These are phyloP conservation scores for Spilogale gracilis DNA, from an alignment of 2,113 vertebrate genomes.

Conservation along the genomic window DNA sequence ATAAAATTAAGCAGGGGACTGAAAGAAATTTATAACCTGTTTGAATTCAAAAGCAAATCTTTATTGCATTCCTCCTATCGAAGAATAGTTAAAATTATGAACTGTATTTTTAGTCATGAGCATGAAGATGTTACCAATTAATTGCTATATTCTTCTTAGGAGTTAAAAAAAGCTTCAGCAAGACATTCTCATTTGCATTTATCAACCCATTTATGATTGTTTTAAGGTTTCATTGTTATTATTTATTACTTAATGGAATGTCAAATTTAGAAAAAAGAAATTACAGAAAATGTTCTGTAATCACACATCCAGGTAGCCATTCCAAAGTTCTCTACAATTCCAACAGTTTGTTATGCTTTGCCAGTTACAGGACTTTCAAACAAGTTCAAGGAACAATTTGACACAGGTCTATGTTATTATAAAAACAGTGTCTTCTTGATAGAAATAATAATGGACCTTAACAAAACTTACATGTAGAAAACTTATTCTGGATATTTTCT, in stretches of 20 bases:
- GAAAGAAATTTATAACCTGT: background rate
- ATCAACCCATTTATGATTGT: background rate
- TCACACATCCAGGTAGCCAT: background rate
- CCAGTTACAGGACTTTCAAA: background rate
- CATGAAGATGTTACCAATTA: background rate
- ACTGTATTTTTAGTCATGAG: background rate
- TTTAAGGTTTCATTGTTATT: background rate
- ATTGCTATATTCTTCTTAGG: background rate
- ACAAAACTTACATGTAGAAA: background rate
- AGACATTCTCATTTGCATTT: background rate
- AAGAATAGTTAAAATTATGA: background rate
- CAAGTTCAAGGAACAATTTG: background rate
- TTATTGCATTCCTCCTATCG: background rate
- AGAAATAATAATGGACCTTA: background rate
- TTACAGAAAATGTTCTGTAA: background rate
- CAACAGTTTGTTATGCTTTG: background rate
- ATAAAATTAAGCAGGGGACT: background rate
- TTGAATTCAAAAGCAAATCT: background rate
- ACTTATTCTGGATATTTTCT: background rate
- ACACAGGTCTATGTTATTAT: background rate
- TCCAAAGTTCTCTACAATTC: background rate
- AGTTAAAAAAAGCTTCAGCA: background rate
- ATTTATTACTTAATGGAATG: background rate
- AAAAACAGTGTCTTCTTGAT: background rate
- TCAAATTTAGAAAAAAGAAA: background rate